These are phyloP conservation scores for Aspidapion aeneum DNA, from an alignment of 2,888 invertebrate genomes.

Conservation along the genomic window DNA sequence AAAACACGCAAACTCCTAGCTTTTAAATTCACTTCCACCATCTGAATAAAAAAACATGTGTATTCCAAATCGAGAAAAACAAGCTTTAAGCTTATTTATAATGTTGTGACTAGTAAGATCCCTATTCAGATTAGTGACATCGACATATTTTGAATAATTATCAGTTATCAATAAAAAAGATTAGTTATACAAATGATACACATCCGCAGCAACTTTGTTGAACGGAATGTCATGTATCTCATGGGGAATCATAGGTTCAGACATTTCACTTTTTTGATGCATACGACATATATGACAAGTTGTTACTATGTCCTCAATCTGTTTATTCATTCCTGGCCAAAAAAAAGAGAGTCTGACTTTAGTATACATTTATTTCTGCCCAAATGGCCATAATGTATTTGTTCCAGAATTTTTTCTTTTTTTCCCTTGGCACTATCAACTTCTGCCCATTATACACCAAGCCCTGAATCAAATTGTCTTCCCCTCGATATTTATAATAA, in stretches of 20 bases:
- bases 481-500: not conserved
- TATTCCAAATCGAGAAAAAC: not conserved
- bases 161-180: not conserved
- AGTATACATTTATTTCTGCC: not conserved
- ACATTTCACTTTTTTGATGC: not conserved
- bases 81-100: not conserved
- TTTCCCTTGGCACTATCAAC: conserved; percentile 3
- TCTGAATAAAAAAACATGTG: not conserved
- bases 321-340: not conserved
- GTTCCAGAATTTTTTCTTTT: conserved; percentile 2
- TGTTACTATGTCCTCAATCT: not conserved
- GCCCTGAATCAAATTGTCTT: not conserved
- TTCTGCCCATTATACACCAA: conserved; percentile 9
- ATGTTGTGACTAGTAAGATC: not conserved
- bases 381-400: conserved; percentile 12
- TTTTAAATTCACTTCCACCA: conserved; percentile 6
- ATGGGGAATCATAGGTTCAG: not conserved
- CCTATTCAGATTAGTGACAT: not conserved
- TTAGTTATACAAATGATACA: not conserved
- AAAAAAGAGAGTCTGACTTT: not conserved
- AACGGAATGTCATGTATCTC: not conserved
- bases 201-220: not conserved
- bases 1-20: conserved; percentile 5
- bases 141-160: not conserved
- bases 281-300: not conserved